Conservation (phyloP, 1,140 invertebrate species). For the Drosophila asahinai region DNA sequence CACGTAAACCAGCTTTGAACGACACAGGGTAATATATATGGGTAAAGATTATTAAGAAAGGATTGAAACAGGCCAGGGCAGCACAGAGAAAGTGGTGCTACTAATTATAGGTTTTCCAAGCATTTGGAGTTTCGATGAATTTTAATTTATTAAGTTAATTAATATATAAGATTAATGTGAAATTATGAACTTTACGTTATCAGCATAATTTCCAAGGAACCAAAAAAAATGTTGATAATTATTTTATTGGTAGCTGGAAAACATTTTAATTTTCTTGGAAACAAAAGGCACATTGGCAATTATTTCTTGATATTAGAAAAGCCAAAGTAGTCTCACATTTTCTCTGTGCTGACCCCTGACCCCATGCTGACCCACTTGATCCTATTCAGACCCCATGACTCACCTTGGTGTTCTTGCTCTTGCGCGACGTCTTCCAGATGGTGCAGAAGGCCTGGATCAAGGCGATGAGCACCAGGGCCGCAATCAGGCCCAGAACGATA, state of each 20-base stretch:
- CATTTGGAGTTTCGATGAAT: not conserved
- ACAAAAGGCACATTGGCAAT: not conserved
- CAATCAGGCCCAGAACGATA: conserved; percentile 93
- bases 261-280: not conserved
- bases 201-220: not conserved
- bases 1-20: conserved; percentile 85
- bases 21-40: conserved; percentile 60
- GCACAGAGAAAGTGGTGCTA: not conserved
- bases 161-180: not conserved
- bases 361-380: conserved; percentile 27
- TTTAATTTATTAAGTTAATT: too few species aligned
- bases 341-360: conserved; percentile 31
- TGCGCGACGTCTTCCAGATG: conserved; percentile 89
- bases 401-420: conserved; percentile 88
- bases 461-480: conserved; percentile 91
- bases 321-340: not conserved
- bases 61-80: conserved; percentile 11
- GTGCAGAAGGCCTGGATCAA: conserved; percentile 94
- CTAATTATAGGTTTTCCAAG: not conserved
- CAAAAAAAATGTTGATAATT: not conserved
- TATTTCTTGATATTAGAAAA: not conserved
- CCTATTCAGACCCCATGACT: conserved; percentile 24
- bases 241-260: not conserved
- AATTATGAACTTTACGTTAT: not conserved
- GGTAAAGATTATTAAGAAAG: conserved; percentile 64